phyloP scores from a whole-genome alignment of 2,888 invertebrate genomes.

The Elegia similella region DNA sequence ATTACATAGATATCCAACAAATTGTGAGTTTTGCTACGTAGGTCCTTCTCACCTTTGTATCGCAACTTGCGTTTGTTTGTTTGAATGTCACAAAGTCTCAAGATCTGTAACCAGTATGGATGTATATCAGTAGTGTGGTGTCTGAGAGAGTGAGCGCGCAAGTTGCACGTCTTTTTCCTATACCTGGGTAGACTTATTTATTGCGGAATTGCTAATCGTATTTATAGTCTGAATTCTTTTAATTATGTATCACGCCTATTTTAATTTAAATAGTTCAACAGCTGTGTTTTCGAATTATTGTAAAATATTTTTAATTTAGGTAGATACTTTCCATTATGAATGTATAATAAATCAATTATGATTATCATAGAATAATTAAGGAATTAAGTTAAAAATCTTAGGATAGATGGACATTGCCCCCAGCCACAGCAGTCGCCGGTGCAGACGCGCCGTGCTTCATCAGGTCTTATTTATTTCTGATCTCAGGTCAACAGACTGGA shows the following conservation, averaged over 20 bases:
- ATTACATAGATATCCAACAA: slow-evolving; percentile 42
- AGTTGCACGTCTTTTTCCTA: slow-evolving; percentile 38
- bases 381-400: slow-evolving; percentile 59
- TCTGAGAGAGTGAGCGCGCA: slow-evolving; percentile 36
- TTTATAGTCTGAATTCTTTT: slow-evolving; percentile 27
- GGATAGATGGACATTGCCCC: slow-evolving; percentile 46
- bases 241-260: slow-evolving; percentile 48
- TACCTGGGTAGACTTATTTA: slow-evolving; percentile 39
- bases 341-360: slow-evolving; percentile 66
- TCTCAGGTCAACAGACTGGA: slow-evolving; percentile 69
- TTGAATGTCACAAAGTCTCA: slow-evolving; percentile 63
- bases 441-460: slow-evolving; percentile 29
- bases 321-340: slow-evolving; percentile 66
- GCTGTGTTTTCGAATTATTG: slow-evolving; percentile 51
- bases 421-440: slow-evolving; percentile 27
- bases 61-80: slow-evolving; percentile 51
- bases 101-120: slow-evolving; percentile 51
- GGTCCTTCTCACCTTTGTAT: slow-evolving; percentile 42
- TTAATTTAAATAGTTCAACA: slow-evolving; percentile 40
- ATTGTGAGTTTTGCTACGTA: slow-evolving; percentile 41
- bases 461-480: slow-evolving; percentile 67
- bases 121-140: slow-evolving; percentile 43
- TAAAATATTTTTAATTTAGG: slow-evolving; percentile 51
- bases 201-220: slow-evolving; percentile 31
- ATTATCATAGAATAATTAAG: slow-evolving; percentile 56